These are phyloP conservation scores for Drosophila kohkoa DNA, from an alignment of 1,140 invertebrate species.

Conservation along the genomic window DNA sequence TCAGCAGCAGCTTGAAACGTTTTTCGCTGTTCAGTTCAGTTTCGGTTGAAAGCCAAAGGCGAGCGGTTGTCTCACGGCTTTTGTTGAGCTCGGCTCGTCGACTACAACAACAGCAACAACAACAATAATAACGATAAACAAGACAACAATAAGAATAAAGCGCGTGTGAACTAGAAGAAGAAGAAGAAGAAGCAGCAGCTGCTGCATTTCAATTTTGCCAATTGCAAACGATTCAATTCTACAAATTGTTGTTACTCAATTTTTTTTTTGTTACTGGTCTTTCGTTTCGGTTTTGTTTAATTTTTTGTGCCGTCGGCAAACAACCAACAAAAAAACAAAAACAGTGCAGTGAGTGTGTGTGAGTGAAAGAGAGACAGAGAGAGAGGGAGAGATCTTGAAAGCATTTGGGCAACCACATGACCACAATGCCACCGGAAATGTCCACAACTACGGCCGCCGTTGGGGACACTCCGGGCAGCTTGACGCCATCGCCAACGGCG, in stretches of 20 bases:
- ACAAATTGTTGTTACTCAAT: background rate
- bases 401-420: slow-evolving; percentile 62
- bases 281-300: slow-evolving; percentile 40
- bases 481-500: slow-evolving; percentile 68
- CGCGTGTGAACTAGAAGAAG: slow-evolving; percentile 16
- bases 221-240: slow-evolving; percentile 7
- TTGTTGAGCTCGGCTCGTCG: slow-evolving; percentile 38
- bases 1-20: slow-evolving; percentile 8
- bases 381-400: background rate
- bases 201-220: background rate
- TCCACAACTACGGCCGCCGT: slow-evolving; percentile 74
- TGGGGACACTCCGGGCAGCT: slow-evolving; percentile 57
- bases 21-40: slow-evolving; percentile 53
- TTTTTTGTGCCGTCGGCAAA: slow-evolving; percentile 48
- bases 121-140: slow-evolving; percentile 1
- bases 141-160: background rate
- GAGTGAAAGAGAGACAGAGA: slow-evolving; percentile 5
- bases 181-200: background rate
- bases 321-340: background rate
- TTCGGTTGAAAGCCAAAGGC: slow-evolving; percentile 80
- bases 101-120: slow-evolving; percentile 14
- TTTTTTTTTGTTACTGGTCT: slow-evolving; percentile 23
- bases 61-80: slow-evolving; percentile 72
- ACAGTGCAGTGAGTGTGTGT: slow-evolving; percentile 7
- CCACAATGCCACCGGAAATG: slow-evolving; percentile 84